Conservation (phyloP, 1,140 invertebrate genomes). For the Sycophaga agraensis region DNA sequence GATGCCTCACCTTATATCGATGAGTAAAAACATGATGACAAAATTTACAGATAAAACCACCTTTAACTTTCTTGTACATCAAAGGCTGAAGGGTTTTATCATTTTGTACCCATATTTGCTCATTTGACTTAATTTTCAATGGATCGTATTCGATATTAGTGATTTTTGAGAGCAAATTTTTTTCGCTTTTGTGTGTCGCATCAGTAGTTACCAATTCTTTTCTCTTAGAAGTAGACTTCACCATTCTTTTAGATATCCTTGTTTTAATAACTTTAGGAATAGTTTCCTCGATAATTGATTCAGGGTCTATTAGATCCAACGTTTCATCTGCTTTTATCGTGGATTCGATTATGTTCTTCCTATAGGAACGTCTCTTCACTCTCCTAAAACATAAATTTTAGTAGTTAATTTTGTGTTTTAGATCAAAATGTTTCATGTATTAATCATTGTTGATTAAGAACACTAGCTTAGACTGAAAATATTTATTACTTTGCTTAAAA, state of each 20-base stretch:
- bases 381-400: slow-evolving; percentile 27
- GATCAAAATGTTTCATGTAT: neutral
- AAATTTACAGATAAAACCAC: slow-evolving; percentile 42
- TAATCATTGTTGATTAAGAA: neutral
- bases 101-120: too few species aligned
- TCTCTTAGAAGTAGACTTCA: neutral
- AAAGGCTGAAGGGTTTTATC: neutral
- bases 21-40: slow-evolving; percentile 40
- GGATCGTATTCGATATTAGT: too few species aligned
- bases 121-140: too few species aligned
- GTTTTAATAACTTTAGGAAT: neutral
- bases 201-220: neutral
- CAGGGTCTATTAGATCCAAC: neutral
- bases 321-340: slow-evolving; percentile 5
- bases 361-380: neutral
- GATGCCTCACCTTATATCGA: slow-evolving; percentile 51
- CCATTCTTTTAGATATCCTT: neutral
- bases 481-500: slow-evolving; percentile 14
- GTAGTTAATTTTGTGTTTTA: neutral
- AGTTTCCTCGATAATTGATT: too few species aligned
- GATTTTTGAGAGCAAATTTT: too few species aligned
- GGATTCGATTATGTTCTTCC: neutral
- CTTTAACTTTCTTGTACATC: slow-evolving; percentile 17
- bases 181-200: too few species aligned
- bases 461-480: neutral